These are phyloP conservation scores for Parnassius smintheus DNA, from an alignment of 2,888 invertebrate species.

Conservation along the genomic window DNA sequence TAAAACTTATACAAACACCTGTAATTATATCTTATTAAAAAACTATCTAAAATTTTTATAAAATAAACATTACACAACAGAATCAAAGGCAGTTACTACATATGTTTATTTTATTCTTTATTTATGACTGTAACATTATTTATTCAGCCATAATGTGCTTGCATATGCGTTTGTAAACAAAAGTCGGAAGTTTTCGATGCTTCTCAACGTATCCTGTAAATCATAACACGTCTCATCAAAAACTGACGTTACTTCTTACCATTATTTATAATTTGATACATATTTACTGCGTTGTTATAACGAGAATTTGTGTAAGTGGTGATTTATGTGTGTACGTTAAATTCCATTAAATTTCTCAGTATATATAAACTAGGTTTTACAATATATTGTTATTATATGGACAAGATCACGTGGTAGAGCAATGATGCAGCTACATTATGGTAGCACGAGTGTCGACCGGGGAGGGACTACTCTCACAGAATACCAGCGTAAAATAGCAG, in stretches of 20 bases:
- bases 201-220: constrained; percentile 15
- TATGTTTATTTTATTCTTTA: constrained; percentile 13
- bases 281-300: constrained; percentile 19
- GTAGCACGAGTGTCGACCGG: too few species aligned
- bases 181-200: constrained; percentile 15
- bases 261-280: constrained; percentile 20
- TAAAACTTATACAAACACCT: too few species aligned
- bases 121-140: constrained; percentile 15
- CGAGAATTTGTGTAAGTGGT: not conserved
- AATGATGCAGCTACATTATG: too few species aligned
- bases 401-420: not conserved
- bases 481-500: too few species aligned
- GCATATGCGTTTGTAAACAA: constrained; percentile 11
- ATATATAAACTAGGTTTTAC: too few species aligned
- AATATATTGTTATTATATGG: too few species aligned
- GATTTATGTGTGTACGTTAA: constrained; percentile 20
- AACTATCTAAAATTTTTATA: constrained; percentile 6
- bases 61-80: constrained; percentile 16
- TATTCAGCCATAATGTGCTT: constrained; percentile 20
- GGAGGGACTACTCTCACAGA: too few species aligned
- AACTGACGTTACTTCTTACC: constrained; percentile 11
- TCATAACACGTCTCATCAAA: constrained; percentile 23
- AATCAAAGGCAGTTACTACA: not conserved
- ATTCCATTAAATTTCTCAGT: constrained; percentile 3
- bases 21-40: constrained; percentile 13